Evolutionary conservation across 2,888 invertebrate genomes (phyloP).

Genomic region (Antheraea assamensis): DNA sequence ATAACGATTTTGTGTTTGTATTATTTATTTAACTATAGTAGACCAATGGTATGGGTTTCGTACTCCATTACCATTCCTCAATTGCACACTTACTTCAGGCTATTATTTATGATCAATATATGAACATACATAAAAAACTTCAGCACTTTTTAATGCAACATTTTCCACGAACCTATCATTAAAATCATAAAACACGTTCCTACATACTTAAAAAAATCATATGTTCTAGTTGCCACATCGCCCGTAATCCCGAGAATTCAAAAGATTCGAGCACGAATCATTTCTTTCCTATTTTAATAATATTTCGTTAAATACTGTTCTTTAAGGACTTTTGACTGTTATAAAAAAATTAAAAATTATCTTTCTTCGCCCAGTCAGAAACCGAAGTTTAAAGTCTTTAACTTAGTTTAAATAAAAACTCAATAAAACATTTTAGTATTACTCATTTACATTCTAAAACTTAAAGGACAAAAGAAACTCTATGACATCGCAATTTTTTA

Average conservation of each 20-base stretch:
- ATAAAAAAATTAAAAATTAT: too few relatives aligned
- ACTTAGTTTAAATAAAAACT: background rate
- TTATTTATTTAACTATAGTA: background rate
- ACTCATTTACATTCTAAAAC: too few relatives aligned
- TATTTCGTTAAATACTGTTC: background rate
- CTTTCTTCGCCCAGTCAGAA: too few relatives aligned
- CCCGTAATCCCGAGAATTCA: background rate
- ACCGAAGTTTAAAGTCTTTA: background rate
- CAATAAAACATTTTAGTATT: too few relatives aligned
- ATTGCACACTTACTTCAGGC: background rate
- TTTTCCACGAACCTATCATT: background rate
- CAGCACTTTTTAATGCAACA: background rate
- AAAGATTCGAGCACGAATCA: background rate
- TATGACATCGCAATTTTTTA: background rate
- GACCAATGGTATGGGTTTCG: background rate
- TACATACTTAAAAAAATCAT: background rate
- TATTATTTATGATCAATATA: background rate
- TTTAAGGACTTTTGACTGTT: too few relatives aligned
- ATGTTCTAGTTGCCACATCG: background rate
- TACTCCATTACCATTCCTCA: background rate
- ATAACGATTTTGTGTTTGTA: too few relatives aligned
- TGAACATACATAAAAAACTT: background rate
- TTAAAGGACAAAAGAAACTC: too few relatives aligned
- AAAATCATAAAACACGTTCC: background rate
- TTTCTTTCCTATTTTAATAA: background rate